These are phyloP conservation scores for Struthio camelus DNA, from an alignment of 2,113 vertebrate genomes.

Conservation along the genomic window DNA sequence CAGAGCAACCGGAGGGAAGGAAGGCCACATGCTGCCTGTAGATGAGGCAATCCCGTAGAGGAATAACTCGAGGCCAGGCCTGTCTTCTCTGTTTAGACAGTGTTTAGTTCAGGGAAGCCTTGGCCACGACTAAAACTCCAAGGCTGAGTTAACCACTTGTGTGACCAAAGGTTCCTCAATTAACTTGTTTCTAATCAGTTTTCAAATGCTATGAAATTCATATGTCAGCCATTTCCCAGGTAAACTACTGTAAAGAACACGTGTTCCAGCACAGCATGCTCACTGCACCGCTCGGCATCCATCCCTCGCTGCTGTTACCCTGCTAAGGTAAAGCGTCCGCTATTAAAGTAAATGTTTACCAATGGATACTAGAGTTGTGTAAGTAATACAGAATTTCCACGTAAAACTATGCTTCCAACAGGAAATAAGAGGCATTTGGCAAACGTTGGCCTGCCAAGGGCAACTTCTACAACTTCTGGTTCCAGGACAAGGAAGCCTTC, in stretches of 20 bases:
- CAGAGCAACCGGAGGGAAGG: not conserved
- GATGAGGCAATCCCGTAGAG: not conserved
- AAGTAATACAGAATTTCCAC: not conserved
- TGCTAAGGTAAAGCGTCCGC: not conserved
- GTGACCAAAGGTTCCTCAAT: not conserved
- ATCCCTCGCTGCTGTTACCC: not conserved
- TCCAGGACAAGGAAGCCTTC: conserved; percentile 52
- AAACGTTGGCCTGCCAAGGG: not conserved
- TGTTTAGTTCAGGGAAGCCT: not conserved
- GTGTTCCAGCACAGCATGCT: not conserved
- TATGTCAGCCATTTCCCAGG: not conserved
- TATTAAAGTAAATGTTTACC: conserved; percentile 35
- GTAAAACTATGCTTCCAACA: conserved; percentile 20
- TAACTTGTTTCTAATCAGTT: not conserved
- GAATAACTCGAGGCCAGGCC: not conserved
- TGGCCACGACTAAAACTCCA: not conserved
- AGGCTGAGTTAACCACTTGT: not conserved
- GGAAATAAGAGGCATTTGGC: conserved; percentile 40
- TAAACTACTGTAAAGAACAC: not conserved
- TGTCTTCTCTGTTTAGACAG: not conserved
- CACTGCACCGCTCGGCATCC: not conserved
- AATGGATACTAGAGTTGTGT: not conserved
- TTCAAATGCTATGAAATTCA: not conserved
- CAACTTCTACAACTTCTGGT: conserved; percentile 39
- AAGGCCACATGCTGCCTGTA: not conserved